These are phyloP conservation scores for Solea senegalensis DNA, from an alignment of 2,113 vertebrate species.

Conservation along the genomic window DNA sequence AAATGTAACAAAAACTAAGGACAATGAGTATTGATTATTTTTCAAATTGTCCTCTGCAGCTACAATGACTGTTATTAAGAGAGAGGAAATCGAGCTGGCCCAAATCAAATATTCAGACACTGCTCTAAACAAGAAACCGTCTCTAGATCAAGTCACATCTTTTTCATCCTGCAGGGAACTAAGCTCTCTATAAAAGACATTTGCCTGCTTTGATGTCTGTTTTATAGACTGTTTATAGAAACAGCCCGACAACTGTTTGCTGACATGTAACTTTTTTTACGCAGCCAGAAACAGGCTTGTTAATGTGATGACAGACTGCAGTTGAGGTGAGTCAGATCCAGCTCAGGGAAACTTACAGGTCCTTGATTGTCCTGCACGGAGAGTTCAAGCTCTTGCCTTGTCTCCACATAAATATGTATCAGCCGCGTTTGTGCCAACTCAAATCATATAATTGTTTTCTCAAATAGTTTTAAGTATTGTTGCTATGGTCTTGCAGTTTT, in stretches of 20 bases:
- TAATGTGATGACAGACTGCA: conserved; percentile 14
- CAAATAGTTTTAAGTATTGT: not conserved
- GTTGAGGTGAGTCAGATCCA: not conserved
- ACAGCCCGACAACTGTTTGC: not conserved
- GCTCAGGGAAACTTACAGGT: too few relatives aligned
- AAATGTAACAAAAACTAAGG: conserved; percentile 27
- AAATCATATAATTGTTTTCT: not conserved
- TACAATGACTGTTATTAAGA: conserved; percentile 5
- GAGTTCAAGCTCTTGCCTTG: too few relatives aligned
- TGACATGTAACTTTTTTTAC: conserved; percentile 1
- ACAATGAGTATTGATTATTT: conserved; percentile 20
- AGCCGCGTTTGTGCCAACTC: not conserved
- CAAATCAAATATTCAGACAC: not conserved
- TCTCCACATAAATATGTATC: not conserved
- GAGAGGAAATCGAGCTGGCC: not conserved
- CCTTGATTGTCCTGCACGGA: too few relatives aligned
- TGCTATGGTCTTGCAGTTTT: conserved; percentile 6
- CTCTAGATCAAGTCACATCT: not conserved
- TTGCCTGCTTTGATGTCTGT: not conserved
- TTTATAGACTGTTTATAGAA: not conserved
- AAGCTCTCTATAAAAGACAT: not conserved
- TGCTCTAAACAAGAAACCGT: not conserved
- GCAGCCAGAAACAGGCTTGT: not conserved
- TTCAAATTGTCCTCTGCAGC: not conserved
- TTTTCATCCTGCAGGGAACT: not conserved